Evolutionary conservation across 2,888 invertebrate species (phyloP).

Genomic region (Pristionchus entomophagus): DNA sequence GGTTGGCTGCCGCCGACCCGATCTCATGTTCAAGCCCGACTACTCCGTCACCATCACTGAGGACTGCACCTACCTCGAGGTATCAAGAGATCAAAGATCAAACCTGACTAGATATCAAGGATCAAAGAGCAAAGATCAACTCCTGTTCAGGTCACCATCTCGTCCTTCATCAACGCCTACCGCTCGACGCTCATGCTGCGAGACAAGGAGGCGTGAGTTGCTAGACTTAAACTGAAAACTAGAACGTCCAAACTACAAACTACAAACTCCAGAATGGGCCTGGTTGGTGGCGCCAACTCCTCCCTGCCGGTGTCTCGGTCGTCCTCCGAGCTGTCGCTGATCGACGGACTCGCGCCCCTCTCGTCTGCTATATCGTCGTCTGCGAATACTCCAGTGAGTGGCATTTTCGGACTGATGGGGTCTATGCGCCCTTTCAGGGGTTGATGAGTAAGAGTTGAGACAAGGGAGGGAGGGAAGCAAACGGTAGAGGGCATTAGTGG

Average conservation of each 20-base stretch:
- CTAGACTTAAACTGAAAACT: no score
- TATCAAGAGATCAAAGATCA: background rate
- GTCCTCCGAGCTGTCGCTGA: background rate
- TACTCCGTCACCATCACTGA: constrained; percentile 59
- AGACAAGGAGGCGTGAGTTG: constrained; percentile 53
- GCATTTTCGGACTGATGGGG: background rate
- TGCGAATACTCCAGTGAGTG: background rate
- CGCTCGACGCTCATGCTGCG: constrained; percentile 65
- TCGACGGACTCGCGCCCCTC: background rate
- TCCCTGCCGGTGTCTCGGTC: constrained; percentile 11
- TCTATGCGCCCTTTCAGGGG: background rate
- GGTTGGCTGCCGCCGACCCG: constrained; percentile 56
- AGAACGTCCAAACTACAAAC: no score
- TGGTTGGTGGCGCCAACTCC: background rate
- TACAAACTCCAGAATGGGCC: background rate
- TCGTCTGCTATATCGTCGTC: background rate
- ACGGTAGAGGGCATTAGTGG: background rate
- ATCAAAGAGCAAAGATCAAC: background rate
- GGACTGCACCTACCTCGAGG: constrained; percentile 67
- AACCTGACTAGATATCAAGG: background rate
- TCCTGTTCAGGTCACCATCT: constrained; percentile 54
- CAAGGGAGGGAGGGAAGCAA: background rate
- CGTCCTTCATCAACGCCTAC: constrained; percentile 65
- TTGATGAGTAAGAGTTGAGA: background rate
- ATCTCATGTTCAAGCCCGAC: constrained; percentile 66